Conservation (phyloP, 1,140 invertebrate species). For the Orchesella cincta region DNA sequence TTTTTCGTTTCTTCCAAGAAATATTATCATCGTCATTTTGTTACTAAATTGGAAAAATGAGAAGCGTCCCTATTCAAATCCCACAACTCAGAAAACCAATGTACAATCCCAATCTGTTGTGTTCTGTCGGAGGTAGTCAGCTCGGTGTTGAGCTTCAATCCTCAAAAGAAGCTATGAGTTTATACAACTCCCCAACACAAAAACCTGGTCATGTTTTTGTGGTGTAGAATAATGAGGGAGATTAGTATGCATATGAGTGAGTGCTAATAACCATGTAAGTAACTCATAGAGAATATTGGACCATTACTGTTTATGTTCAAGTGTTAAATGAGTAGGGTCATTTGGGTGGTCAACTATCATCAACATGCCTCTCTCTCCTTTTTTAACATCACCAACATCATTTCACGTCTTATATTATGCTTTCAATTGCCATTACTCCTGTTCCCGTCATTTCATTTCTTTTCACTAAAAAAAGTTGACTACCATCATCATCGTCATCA, state of each 20-base stretch:
- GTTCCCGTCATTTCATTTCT: neutral
- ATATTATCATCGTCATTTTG: too few relatives aligned
- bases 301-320: conserved; percentile 50
- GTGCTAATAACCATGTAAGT: conserved; percentile 51
- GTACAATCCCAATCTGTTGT: too few relatives aligned
- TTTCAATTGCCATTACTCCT: conserved; percentile 16
- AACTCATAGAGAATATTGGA: conserved; percentile 48
- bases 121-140: too few relatives aligned
- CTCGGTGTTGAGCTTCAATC: too few relatives aligned
- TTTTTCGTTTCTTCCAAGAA: too few relatives aligned
- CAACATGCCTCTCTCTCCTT: conserved; percentile 45
- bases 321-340: conserved; percentile 49
- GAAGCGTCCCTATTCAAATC: too few relatives aligned
- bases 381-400: conserved; percentile 32
- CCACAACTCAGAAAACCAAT: too few relatives aligned
- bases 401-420: neutral
- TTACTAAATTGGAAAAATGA: too few relatives aligned
- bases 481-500: too few relatives aligned
- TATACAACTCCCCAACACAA: neutral
- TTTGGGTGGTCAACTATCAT: conserved; percentile 51
- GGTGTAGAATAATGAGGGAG: conserved; percentile 38
- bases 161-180: too few relatives aligned
- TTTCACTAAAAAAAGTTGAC: neutral
- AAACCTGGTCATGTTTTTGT: neutral
- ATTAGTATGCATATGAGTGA: conserved; percentile 51